Conservation (phyloP, 2,888 invertebrate genomes). For the Cancer borealis region DNA sequence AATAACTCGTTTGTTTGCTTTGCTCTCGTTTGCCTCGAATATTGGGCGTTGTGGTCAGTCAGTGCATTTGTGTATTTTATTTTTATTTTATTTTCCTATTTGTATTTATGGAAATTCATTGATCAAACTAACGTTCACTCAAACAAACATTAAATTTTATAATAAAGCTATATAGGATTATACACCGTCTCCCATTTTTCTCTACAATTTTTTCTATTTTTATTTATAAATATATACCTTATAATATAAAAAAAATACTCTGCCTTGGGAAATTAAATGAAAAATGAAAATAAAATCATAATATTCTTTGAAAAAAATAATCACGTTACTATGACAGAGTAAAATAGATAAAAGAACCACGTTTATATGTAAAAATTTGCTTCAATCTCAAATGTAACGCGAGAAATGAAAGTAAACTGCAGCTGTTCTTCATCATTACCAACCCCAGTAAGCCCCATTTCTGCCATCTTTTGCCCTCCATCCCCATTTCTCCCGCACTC, state of each 20-base stretch:
- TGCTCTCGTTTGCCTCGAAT: neutral
- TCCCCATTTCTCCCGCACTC: neutral
- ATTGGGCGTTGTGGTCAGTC: neutral
- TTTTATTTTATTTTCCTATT: neutral
- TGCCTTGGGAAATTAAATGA: too few relatives aligned
- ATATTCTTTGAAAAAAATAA: neutral
- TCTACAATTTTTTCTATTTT: neutral
- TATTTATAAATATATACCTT: neutral
- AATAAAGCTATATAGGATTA: neutral
- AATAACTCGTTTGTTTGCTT: slow-evolving; percentile 12
- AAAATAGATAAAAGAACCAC: neutral
- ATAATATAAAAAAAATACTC: neutral
- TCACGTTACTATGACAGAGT: neutral
- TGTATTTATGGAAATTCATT: neutral
- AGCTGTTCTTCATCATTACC: slow-evolving; percentile 56
- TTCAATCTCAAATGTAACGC: neutral
- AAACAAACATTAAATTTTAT: neutral
- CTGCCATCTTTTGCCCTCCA: slow-evolving; percentile 6
- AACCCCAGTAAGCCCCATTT: neutral
- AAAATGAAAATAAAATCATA: too few relatives aligned
- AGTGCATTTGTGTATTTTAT: neutral
- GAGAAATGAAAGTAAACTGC: slow-evolving; percentile 56
- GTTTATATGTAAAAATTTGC: neutral
- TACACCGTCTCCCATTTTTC: neutral
- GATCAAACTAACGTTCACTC: neutral